Base-by-base conservation (phyloP, 2,888 invertebrate genomes). In the Meiosimyza platycephala region DNA sequence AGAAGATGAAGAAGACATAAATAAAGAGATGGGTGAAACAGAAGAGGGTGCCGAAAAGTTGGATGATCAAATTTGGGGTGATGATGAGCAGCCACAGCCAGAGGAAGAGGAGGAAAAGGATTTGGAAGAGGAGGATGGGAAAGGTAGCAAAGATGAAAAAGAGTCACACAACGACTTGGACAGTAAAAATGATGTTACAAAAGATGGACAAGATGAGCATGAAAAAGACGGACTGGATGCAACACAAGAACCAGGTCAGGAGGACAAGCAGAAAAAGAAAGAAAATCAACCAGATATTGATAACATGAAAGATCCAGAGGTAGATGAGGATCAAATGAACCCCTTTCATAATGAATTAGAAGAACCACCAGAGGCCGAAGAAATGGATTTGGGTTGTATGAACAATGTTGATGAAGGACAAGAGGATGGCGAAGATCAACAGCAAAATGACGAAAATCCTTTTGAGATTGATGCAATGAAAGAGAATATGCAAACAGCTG, bases 1-100 rank as follows among this genome's bases (percentile, higher is more conserved):
- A 0, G 90, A 93, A 15, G 90, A 93, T 15, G 91, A 93, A 75
- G 93, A 95, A 22, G 94, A 98, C 78, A 89, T 94, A 3, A 97
- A 98, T 78, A 97, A 98, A 84, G 94, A 98, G 89, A 97, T 99
- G 96, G 99, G 98, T 28, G 96, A 99, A 73, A 95, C 95, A 0
- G 95, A 94, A 76, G 92, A 93, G 80, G 93, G 91, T n/a, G 93
- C 94, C 2, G 95, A 96, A 75, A 93, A 93, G 87, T 89, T 94
- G 18, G 94, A 94, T 80, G 91, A 94, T 83, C 92, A 94, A 88
- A 92, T 94, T 79, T 94, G 94, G 94, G 93, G 93, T 6, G 94
- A 94, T 6, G 96, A 97, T 81, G 96, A 97, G 82, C 93, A 95
- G 55, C 94, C 95, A 79, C 90, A 91, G 1, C 89, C 90, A 47